Percentiles rank a stretch among this genome's conserved stretches.
Evolutionary conservation across 2,888 invertebrate genomes (phyloP).

Genomic region (Arge pagana): DNA sequence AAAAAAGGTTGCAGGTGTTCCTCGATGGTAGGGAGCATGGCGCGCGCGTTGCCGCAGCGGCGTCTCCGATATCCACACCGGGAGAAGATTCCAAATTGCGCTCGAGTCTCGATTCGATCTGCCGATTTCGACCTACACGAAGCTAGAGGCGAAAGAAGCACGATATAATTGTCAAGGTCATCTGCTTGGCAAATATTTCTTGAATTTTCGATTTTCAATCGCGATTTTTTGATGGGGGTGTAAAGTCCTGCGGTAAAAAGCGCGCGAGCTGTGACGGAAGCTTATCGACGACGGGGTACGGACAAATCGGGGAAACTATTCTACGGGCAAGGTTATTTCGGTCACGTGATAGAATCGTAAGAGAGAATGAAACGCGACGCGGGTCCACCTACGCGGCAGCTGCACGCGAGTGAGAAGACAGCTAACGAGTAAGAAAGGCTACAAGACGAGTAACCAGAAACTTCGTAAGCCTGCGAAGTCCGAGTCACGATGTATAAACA

Average conservation of each 20-base stretch:
- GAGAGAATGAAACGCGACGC: conserved; percentile 25
- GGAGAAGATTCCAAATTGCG: no score
- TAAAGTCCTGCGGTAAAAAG: no score
- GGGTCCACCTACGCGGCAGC: conserved; percentile 23
- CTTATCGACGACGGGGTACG: background rate
- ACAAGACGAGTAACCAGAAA: conserved; percentile 1
- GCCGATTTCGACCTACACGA: no score
- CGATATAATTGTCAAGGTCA: no score
- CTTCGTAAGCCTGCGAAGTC: conserved; percentile 26
- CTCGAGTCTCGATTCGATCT: no score
- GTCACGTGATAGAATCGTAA: conserved; percentile 44
- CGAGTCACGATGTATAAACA: conserved; percentile 24
- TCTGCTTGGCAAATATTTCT: no score
- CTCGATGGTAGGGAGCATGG: no score
- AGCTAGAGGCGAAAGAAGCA: no score
- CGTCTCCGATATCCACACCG: no score
- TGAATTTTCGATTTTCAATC: background rate
- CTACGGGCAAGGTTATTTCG: conserved; percentile 37
- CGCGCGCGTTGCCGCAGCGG: no score
- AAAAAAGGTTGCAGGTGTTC: background rate
- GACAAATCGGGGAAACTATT: conserved; percentile 9
- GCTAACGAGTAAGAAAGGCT: background rate
- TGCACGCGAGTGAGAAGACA: conserved; percentile 2
- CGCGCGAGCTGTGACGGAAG: no score
- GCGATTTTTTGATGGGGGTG: background rate